A percentile compares a stretch with the other conserved stretches of the same genome.
Evolutionary conservation across 1,140 invertebrate genomes (phyloP).

Genomic region (Luehdorfia chinensis): DNA sequence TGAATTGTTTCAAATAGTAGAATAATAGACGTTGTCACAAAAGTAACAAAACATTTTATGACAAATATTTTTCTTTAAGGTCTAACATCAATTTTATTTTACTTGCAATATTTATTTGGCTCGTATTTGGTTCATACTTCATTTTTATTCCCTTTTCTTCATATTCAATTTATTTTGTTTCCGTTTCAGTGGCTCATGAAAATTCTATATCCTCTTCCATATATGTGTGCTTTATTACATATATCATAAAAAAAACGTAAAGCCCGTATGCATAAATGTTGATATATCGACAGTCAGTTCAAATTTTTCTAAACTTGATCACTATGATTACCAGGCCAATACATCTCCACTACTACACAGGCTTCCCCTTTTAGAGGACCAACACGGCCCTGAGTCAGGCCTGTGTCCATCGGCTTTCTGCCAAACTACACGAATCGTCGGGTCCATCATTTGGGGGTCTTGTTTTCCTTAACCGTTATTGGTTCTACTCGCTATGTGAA

Average conservation of each 20-base stretch:
- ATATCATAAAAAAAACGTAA: conserved; percentile 8
- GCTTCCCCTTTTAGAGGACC: too few relatives aligned
- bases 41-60: conserved; percentile 10
- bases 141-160: conserved; percentile 15
- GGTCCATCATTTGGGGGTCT: too few relatives aligned
- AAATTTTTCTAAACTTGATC: too few relatives aligned
- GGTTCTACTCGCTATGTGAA: too few relatives aligned
- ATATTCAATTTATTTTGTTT: conserved; percentile 16
- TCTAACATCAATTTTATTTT: conserved; percentile 12
- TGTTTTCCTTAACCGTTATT: too few relatives aligned
- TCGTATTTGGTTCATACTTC: conserved; percentile 13
- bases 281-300: too few relatives aligned
- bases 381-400: too few relatives aligned
- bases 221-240: conserved; percentile 13
- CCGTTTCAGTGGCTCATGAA: conserved; percentile 15
- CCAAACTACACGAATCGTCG: too few relatives aligned
- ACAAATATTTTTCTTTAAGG: conserved; percentile 10
- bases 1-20: too few relatives aligned
- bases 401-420: too few relatives aligned
- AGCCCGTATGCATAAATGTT: conserved; percentile 1
- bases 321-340: too few relatives aligned
- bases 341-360: too few relatives aligned
- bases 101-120: conserved; percentile 12
- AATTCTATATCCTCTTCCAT: conserved; percentile 16
- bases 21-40: not conserved